These are phyloP conservation scores for Morone saxatilis DNA, from an alignment of 2,113 vertebrate genomes.

Conservation along the genomic window DNA sequence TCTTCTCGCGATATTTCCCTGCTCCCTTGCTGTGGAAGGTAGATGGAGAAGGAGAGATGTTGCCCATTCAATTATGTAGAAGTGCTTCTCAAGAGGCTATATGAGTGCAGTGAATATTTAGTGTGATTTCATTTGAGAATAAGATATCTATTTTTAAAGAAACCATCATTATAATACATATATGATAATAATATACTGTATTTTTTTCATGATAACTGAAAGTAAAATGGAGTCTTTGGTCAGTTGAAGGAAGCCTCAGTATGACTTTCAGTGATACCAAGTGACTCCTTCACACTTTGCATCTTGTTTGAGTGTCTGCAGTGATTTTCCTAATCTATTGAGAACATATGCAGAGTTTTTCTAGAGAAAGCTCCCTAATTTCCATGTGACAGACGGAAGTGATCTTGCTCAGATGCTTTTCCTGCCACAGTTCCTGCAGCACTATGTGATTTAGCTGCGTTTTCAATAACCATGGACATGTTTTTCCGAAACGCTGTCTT, in stretches of 20 bases:
- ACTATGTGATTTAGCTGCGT: slow-evolving; percentile 37
- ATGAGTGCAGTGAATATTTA: background rate
- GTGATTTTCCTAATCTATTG: slow-evolving; percentile 85
- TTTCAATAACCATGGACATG: slow-evolving; percentile 58
- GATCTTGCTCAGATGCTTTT: slow-evolving; percentile 46
- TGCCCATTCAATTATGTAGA: background rate
- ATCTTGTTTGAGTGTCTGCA: slow-evolving; percentile 84
- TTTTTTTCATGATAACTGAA: background rate
- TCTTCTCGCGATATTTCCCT: slow-evolving; percentile 75
- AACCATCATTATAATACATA: background rate
- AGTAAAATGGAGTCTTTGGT: background rate
- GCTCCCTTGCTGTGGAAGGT: accelerated
- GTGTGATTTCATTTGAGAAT: too few relatives aligned
- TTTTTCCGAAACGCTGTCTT: slow-evolving; percentile 49
- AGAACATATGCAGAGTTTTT: slow-evolving; percentile 77
- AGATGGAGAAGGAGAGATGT: too few relatives aligned
- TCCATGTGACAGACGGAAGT: slow-evolving; percentile 69
- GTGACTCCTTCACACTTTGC: slow-evolving; percentile 72
- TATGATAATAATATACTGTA: background rate
- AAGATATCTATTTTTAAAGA: background rate
- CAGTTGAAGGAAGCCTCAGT: background rate
- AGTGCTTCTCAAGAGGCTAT: background rate
- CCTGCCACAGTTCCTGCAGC: slow-evolving; percentile 26
- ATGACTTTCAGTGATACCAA: slow-evolving; percentile 45
- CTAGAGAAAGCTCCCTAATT: slow-evolving; percentile 75